Base-by-base conservation (phyloP, 2,888 invertebrate species). In the Dasysyrphus tricinctus region DNA sequence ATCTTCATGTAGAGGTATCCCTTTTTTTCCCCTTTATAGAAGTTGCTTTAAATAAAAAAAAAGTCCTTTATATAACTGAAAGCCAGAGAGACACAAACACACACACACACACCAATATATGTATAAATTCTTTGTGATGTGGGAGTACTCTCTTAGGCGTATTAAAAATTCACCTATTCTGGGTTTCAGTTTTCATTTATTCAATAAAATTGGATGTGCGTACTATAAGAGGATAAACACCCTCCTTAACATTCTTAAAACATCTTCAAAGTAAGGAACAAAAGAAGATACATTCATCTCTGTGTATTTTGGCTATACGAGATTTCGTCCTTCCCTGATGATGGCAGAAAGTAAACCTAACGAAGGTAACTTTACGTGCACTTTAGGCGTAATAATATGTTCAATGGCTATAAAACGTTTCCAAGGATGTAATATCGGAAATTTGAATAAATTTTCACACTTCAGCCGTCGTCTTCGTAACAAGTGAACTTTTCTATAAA, bases 341-440 rank as follows among this genome's bases (percentile, higher is more conserved):
- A 14, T 24, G 47, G 3, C 14, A 6, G 14, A 7, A 29, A 16
- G 9, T 70, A 77, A 29, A 82, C 63, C 67, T 70, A 51, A 65
- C 72, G 69, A 73, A 82, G 14, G 65, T 77, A 77, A 56, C 54
- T 81, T 65, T 29, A 86, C 77, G 81, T 81, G 78, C 76, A 87
- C 42, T 87, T 70, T 56, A 79, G 87, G 76, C 75, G 79, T 81
- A 82, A 88, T 84, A 84, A 88, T 88, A 88, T 88, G 88, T 88
- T 88, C 81, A 82, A 80, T 78, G 85, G 84, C 88, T 85, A 88
- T 88, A 88, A 88, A 88, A 82, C 76, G 87, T 73, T 87, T 80
- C 70, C 78, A 51, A 83, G 83, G 87, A 83, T 83, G 83, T 88
- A 88, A 88, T 88, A 88, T 88, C 88, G 83, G 86, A 88, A 88